A percentile compares a stretch with the other conserved stretches of the same genome.
These are phyloP conservation scores for Athene cunicularia DNA, from an alignment of 2,113 vertebrate species.

Conservation along the genomic window DNA sequence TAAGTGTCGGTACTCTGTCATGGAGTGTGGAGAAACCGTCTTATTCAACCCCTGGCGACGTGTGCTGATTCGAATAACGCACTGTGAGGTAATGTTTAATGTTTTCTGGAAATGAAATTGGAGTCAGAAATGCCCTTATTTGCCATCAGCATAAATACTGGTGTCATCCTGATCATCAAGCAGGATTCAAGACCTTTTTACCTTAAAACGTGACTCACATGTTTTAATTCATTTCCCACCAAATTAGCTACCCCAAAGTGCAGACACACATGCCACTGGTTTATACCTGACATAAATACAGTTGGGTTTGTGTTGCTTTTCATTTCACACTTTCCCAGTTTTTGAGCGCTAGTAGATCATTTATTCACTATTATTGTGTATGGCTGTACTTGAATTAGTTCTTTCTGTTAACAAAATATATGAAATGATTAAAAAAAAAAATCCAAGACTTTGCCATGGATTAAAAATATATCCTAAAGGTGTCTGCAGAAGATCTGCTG, in stretches of 20 bases:
- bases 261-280: neutral
- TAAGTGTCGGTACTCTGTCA: slow-evolving; percentile 26
- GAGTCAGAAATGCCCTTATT: slow-evolving; percentile 18
- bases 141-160: slow-evolving; percentile 19
- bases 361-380: neutral
- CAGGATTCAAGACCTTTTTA: neutral
- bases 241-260: neutral
- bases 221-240: neutral
- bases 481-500: neutral
- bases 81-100: neutral
- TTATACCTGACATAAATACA: neutral
- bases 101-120: slow-evolving; percentile 49
- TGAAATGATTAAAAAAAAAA: neutral
- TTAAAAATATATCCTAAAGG: neutral
- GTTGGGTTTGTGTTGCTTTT: neutral
- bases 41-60: slow-evolving; percentile 53
- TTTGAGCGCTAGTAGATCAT: neutral
- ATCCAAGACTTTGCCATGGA: neutral
- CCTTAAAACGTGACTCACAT: neutral
- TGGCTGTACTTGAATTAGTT: neutral
- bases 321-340: neutral
- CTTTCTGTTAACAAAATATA: neutral
- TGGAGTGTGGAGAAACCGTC: slow-evolving; percentile 25
- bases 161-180: neutral
- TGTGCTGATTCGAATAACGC: neutral